Percentiles rank a stretch among this genome's conserved stretches.
These are phyloP conservation scores for Neria commutata DNA, from an alignment of 2,888 invertebrate species.

Conservation along the genomic window DNA sequence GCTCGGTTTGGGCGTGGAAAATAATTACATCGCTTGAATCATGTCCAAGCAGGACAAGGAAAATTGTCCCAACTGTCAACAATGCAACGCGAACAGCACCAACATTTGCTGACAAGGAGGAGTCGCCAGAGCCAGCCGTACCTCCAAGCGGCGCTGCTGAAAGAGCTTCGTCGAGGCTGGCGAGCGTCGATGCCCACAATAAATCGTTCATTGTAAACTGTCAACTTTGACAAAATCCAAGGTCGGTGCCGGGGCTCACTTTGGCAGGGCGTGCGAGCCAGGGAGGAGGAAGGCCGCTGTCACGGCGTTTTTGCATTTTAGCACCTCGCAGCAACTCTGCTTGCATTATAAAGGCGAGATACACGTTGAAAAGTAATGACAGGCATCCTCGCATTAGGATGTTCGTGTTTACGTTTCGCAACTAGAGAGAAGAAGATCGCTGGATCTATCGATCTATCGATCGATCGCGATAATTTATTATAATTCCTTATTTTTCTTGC, in stretches of 20 bases:
- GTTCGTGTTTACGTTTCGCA: conserved; percentile 14
- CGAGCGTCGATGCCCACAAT: conserved; percentile 31
- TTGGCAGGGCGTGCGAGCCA: neutral
- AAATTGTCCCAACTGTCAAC: neutral
- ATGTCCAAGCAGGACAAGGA: conserved; percentile 9
- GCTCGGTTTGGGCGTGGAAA: conserved; percentile 12
- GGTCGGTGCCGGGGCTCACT: conserved; percentile 24
- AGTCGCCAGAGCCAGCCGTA: no score
- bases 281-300: neutral
- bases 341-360: neutral
- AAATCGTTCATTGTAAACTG: conserved; percentile 36
- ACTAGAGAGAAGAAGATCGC: conserved; percentile 25
- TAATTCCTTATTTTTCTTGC: no score
- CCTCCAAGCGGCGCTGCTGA: neutral
- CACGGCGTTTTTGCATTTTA: conserved; percentile 21
- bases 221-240: conserved; percentile 43
- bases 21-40: conserved; percentile 22
- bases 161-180: neutral
- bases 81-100: conserved; percentile 1
- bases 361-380: neutral
- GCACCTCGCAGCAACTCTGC: conserved; percentile 15
- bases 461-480: neutral
- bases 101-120: no score
- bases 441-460: neutral
- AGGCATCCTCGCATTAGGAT: neutral